Base-by-base conservation (phyloP, 2,888 invertebrate genomes). In the Mayetiola destructor region DNA sequence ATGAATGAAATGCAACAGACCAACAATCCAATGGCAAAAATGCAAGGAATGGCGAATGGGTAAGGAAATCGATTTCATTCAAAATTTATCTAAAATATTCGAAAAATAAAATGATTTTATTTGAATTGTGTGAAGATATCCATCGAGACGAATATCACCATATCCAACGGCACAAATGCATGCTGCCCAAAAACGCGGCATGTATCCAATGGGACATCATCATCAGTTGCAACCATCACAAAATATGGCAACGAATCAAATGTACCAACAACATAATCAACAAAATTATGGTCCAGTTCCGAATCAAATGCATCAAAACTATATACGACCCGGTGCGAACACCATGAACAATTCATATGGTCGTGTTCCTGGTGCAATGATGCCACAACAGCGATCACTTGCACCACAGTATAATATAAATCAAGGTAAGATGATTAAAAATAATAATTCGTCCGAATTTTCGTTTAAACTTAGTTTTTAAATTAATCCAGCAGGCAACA, bases 101-200 rank as follows among this genome's bases (percentile, higher is more conserved):
- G 9, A 48, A 23, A 27, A 48, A 48, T 48, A 27, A 27, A 16
- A 48, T 48, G 8, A 3, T 16, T 14, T 16, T 23, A 8, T 3
- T 9, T 27, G 42, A 23, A 21, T 14, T 16, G 4, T 75, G 60
- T 74, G 76, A 9, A 79, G 79, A 32, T 74, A 74, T 62, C 86
- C 87, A 65, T 86, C 86, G 62, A 77, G 90, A 66, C 79, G 91
- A 66, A 80, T 88, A 74, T 79, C 87, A 55, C 91, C 92, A 2
- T 92, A 92, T 71, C 90, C 91, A 21, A 82, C 81, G 59, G 87
- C 89, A 14, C 83, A 84, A 59, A 86, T 88, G 84, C 85, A 90
- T 69, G 85, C 88, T 81, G 80, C 82, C 58, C 87, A 87, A 67
- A 85, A 90, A 65, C 78, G 72, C 27, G 65, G 63, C 58, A 69